Evolutionary conservation across 2,113 vertebrate species (phyloP).

Genomic region (Laticauda colubrina): DNA sequence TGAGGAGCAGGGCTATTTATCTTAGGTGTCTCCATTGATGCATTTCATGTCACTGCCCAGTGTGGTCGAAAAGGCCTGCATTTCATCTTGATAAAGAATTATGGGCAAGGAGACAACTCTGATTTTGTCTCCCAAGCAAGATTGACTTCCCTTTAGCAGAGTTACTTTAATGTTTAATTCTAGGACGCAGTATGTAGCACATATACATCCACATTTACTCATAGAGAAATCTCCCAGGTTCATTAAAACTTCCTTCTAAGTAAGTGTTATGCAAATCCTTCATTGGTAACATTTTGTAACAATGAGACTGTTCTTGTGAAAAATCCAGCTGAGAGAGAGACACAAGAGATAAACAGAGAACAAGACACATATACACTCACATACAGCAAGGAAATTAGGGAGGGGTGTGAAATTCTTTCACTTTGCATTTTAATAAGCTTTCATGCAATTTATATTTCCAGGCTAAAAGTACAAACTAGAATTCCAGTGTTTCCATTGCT

Average conservation of each 20-base stretch:
- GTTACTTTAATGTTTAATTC: background rate
- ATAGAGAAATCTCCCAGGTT: background rate
- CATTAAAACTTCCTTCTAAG: background rate
- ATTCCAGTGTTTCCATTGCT: background rate
- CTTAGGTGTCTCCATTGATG: background rate
- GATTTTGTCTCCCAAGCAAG: background rate
- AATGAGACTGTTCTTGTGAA: background rate
- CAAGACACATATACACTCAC: background rate
- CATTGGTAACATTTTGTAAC: background rate
- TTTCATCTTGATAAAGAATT: background rate
- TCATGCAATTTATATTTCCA: background rate
- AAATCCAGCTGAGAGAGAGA: background rate
- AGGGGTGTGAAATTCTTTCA: background rate
- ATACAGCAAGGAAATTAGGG: background rate
- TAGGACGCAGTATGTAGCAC: background rate
- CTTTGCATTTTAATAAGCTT: background rate
- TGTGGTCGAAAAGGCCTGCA: background rate
- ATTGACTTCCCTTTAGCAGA: background rate
- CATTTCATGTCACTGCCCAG: background rate
- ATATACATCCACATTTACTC: background rate
- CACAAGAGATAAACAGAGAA: background rate
- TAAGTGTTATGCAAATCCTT: background rate
- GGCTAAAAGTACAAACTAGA: background rate
- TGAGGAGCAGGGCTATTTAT: background rate
- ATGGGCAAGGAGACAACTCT: background rate